Conservation (phyloP, 2,113 vertebrate genomes). For the Aegithalos caudatus region DNA sequence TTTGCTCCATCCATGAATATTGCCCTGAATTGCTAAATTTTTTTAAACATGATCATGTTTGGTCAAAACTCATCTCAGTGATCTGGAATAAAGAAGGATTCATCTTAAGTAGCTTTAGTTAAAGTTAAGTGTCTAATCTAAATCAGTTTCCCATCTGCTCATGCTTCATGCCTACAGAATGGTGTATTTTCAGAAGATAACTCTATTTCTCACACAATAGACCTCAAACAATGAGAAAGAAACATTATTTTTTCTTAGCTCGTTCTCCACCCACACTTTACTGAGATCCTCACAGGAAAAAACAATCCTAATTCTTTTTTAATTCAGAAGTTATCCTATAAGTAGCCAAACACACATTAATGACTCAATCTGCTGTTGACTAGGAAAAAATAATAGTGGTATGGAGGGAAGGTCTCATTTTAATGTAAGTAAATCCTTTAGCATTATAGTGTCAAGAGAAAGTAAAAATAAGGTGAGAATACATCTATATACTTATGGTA, state of each 20-base stretch:
- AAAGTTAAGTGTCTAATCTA: neutral
- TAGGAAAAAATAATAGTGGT: neutral
- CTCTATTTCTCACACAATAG: neutral
- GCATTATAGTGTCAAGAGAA: neutral
- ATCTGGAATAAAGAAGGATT: neutral
- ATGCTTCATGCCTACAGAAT: neutral
- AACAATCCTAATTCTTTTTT: neutral
- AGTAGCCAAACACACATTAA: neutral
- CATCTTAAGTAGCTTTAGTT: neutral
- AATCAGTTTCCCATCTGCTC: neutral
- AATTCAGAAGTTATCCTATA: neutral
- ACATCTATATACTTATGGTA: neutral
- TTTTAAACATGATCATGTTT: neutral
- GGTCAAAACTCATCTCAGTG: neutral
- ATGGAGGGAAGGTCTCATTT: neutral
- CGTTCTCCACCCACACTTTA: neutral
- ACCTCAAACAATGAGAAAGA: neutral
- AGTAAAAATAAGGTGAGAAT: neutral
- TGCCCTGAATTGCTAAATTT: neutral
- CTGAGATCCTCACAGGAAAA: neutral
- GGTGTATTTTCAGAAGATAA: neutral
- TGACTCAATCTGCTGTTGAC: neutral
- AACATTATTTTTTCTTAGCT: neutral
- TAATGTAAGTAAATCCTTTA: neutral
- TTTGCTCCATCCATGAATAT: neutral